phyloP scores from a whole-genome alignment of 2,113 vertebrate species.

The Anser brachyrhynchus region DNA sequence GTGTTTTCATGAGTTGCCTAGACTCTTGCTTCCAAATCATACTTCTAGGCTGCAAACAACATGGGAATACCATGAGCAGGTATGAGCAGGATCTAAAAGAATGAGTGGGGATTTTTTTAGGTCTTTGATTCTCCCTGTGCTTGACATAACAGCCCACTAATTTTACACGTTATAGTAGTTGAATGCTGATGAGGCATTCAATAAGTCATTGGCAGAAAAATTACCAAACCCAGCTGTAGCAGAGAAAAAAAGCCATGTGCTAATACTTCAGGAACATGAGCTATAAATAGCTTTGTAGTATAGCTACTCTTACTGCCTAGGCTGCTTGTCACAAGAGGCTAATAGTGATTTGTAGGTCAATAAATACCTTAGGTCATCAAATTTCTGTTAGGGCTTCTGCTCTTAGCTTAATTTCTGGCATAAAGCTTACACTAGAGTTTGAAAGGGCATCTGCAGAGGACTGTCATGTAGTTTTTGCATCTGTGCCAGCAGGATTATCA shows the following conservation, averaged over 20 bases:
- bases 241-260: not conserved
- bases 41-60: not conserved
- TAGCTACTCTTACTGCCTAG: accelerated
- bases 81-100: accelerated
- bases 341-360: not conserved
- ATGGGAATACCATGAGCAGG: accelerated
- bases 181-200: not conserved
- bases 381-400: not conserved
- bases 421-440: not conserved
- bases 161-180: not conserved
- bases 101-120: not conserved
- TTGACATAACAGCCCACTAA: not conserved
- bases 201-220: not conserved
- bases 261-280: not conserved
- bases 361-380: not conserved
- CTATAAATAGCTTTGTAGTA: not conserved
- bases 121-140: not conserved
- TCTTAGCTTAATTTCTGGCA: not conserved
- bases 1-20: accelerated
- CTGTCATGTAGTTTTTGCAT: not conserved
- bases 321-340: not conserved
- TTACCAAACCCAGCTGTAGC: not conserved
- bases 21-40: not conserved
- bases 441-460: not conserved
- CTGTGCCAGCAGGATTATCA: not conserved